Evolutionary conservation across 2,888 invertebrate genomes (phyloP).

Genomic region (Ormyrus nitidulus): DNA sequence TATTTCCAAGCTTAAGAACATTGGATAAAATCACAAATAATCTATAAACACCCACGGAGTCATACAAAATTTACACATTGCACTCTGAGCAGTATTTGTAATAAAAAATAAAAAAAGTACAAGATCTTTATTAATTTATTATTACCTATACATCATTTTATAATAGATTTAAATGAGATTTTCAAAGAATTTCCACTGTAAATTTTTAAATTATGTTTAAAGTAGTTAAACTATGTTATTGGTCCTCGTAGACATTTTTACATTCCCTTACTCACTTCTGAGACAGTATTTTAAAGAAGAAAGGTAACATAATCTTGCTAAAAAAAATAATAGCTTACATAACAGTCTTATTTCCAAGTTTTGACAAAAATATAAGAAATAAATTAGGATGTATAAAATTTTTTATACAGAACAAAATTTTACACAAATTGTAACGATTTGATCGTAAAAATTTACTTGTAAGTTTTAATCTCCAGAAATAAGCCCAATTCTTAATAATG

Average conservation of each 20-base stretch:
- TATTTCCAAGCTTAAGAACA: constrained; percentile 43
- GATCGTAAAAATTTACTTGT: neutral
- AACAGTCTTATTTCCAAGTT: constrained; percentile 6
- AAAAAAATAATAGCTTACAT: neutral
- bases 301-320: too few species aligned
- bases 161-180: neutral
- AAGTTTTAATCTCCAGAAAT: constrained; percentile 5
- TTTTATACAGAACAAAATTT: neutral
- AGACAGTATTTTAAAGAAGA: too few species aligned
- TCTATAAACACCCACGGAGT: constrained; percentile 34
- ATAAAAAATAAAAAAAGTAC: constrained; percentile 31
- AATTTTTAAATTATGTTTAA: neutral
- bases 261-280: too few species aligned
- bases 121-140: constrained; percentile 23
- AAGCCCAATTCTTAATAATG: neutral
- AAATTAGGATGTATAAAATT: neutral
- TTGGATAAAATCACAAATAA: constrained; percentile 30
- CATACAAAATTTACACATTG: constrained; percentile 37
- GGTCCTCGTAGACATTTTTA: neutral
- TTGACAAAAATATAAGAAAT: neutral
- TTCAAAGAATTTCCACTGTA: neutral
- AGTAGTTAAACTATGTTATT: neutral
- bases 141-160: constrained; percentile 13
- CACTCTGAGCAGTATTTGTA: constrained; percentile 27
- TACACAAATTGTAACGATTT: constrained; percentile 2